These are phyloP conservation scores for Istiophorus platypterus DNA, from an alignment of 2,113 vertebrate species.

Conservation along the genomic window DNA sequence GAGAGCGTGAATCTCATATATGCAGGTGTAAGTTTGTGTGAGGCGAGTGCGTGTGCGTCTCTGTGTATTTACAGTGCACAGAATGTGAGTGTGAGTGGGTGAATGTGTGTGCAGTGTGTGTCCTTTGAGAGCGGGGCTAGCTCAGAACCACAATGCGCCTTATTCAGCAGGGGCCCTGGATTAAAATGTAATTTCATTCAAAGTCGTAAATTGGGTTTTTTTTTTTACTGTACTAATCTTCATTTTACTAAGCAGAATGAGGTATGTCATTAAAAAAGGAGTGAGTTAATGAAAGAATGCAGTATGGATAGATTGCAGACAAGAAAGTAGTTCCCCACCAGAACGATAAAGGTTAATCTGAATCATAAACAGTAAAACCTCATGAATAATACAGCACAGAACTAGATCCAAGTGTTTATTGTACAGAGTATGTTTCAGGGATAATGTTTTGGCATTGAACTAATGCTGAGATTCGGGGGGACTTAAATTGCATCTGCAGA, in stretches of 20 bases:
- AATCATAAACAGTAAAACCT: slow-evolving; percentile 43
- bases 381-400: slow-evolving; percentile 36
- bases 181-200: slow-evolving; percentile 85
- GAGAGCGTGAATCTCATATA: slow-evolving; percentile 19
- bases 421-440: slow-evolving; percentile 29
- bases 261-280: slow-evolving; percentile 76
- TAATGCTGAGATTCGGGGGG: slow-evolving; percentile 7
- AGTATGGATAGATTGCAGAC: slow-evolving; percentile 65
- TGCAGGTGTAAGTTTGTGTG: slow-evolving; percentile 39
- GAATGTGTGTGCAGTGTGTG: slow-evolving; percentile 20
- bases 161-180: slow-evolving; percentile 80
- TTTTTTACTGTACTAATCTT: slow-evolving; percentile 77
- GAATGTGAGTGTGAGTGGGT: not conserved
- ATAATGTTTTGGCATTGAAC: slow-evolving; percentile 21
- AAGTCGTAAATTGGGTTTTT: slow-evolving; percentile 80
- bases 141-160: slow-evolving; percentile 74
- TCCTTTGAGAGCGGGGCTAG: slow-evolving; percentile 69
- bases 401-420: slow-evolving; percentile 9
- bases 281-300: slow-evolving; percentile 74
- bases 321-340: slow-evolving; percentile 35
- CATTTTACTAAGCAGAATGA: slow-evolving; percentile 79
- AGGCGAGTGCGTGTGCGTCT: slow-evolving; percentile 9
- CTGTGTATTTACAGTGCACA: slow-evolving; percentile 4
- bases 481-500: slow-evolving; percentile 22
- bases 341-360: slow-evolving; percentile 58